Evolutionary conservation across 2,888 invertebrate genomes (phyloP), one percentile per base, ranked within the genome.

Genomic region (Trichogramma dendrolimi): DNA sequence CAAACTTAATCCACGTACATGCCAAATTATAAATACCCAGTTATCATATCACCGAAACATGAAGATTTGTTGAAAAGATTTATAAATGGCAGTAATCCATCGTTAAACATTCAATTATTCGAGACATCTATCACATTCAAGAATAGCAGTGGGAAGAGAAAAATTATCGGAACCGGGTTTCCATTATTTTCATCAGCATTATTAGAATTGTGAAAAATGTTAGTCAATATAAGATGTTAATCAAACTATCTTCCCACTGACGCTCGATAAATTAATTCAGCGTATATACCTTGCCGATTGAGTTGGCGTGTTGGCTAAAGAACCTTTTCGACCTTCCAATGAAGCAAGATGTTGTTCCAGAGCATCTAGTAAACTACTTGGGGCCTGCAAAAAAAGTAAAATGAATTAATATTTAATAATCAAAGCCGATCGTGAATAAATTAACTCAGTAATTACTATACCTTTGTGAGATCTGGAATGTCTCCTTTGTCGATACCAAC

Each of bases 401-500:
- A 27, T 27, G 27, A 27, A 27, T 27, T 27, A 27, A 27, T 27
- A 27, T 27, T 27, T 27, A 27, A 27, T 27, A 27, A 27, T 27
- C 27, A 27, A 27, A 27, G 27, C 27, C 27, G 27, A 27, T 27
- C 27, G 27, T 27, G 27, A 27, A 2, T 27, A 27, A 27, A 2
- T 52, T 61, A 39, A 7, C 61, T 53, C 27, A 61, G 27, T 27
- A 27, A 27, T 27, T 27, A 27, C 27, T 27, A 27, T 78, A 86
- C 86, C 83, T 96, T 95, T 5, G 97, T 96, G 72, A 98, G 85
- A 81, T 98, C 98, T 49, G 98, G 98, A 79, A 98, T 97, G 78
- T 98, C 97, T 42, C 96, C 96, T 81, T 96, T 96, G 80, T 98
- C 97, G 73, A 98, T 96, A 58, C 98, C 98, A 69, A 97, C 95